Percentiles rank a stretch among this genome's conserved stretches.
Evolutionary conservation across 2,888 invertebrate genomes (phyloP).

Genomic region (Trichogramma dendrolimi): DNA sequence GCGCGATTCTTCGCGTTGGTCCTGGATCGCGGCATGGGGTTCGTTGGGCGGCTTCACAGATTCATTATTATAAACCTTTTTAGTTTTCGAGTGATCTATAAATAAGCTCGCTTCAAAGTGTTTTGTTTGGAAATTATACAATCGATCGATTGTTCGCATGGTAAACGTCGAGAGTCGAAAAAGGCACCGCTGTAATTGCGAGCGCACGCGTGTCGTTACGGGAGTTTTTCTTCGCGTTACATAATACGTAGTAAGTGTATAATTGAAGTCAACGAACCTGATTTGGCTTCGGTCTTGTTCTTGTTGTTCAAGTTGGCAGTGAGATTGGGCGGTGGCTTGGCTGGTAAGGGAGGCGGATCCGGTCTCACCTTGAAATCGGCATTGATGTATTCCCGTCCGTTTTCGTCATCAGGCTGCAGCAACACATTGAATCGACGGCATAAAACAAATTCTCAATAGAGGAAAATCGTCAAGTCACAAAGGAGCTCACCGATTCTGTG

Average conservation of each 20-base stretch:
- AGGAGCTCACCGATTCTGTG: slow-evolving; percentile 41
- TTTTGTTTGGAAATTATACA: no score
- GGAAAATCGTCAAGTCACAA: slow-evolving; percentile 1
- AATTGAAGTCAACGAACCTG: slow-evolving; percentile 9
- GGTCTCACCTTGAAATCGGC: no score
- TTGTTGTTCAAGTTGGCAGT: slow-evolving; percentile 20
- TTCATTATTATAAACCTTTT: no score
- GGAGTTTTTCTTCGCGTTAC: no score
- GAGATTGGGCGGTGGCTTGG: slow-evolving; percentile 34
- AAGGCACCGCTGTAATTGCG: no score
- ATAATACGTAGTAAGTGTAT: no score
- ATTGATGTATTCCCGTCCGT: slow-evolving; percentile 26
- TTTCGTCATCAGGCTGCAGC: slow-evolving; percentile 39
- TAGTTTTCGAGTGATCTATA: no score
- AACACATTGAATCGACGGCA: neutral
- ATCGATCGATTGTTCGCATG: no score
- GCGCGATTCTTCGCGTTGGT: slow-evolving; percentile 28
- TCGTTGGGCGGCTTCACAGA: no score
- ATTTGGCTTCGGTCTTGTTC: slow-evolving; percentile 14
- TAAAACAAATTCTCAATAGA: slow-evolving; percentile 6
- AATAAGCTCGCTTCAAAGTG: no score
- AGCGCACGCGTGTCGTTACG: no score
- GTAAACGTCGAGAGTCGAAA: no score
- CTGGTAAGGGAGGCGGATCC: slow-evolving; percentile 40
- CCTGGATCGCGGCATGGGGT: slow-evolving; percentile 18